Evolutionary conservation across 2,888 invertebrate genomes (phyloP).

Genomic region (Disparrhopalites patrizii): DNA sequence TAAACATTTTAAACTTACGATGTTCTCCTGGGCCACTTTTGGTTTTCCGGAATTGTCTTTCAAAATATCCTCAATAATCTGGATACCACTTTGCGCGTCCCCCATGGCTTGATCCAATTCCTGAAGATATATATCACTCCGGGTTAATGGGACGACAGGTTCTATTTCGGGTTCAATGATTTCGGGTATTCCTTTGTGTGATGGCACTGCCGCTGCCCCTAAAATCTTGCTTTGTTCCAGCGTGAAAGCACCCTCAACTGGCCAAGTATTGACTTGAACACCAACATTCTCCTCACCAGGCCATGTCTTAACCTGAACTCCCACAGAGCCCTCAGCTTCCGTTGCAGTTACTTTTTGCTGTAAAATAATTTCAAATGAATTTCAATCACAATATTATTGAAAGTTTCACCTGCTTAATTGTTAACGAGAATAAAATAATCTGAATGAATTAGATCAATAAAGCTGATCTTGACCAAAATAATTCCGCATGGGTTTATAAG

Average conservation of each 20-base stretch:
- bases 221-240: not conserved
- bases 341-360: too few species aligned
- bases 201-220: not conserved
- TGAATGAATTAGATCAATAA: too few species aligned
- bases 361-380: too few species aligned
- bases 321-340: not conserved
- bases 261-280: constrained; percentile 72
- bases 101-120: constrained; percentile 69
- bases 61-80: constrained; percentile 58
- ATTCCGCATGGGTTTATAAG: too few species aligned
- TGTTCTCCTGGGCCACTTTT: constrained; percentile 4
- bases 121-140: constrained; percentile 75
- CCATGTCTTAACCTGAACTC: constrained; percentile 66
- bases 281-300: constrained; percentile 72
- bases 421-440: too few species aligned
- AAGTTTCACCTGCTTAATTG: too few species aligned
- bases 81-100: constrained; percentile 66
- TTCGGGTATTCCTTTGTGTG: constrained; percentile 17
- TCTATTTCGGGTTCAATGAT: constrained; percentile 29
- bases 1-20: constrained; percentile 16
- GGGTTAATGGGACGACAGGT: constrained; percentile 56
- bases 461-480: too few species aligned
- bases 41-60: not conserved
- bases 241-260: constrained; percentile 3
- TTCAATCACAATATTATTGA: too few species aligned